Percentiles rank a stretch among this genome's conserved stretches.
Evolutionary conservation across 1,140 invertebrate species (phyloP).

Genomic region (Hestina assimilis): DNA sequence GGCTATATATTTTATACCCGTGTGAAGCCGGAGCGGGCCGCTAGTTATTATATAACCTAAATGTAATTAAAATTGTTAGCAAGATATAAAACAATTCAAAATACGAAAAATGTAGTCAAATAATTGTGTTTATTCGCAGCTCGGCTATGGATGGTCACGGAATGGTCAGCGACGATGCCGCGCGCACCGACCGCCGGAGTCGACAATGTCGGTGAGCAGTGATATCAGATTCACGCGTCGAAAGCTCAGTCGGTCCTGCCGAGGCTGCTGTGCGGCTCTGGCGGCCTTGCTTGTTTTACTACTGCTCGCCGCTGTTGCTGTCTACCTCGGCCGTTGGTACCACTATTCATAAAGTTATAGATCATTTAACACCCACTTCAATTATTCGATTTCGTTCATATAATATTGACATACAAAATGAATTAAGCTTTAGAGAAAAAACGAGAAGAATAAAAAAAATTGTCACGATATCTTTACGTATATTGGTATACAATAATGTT

Average conservation of each 20-base stretch:
- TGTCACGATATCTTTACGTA: too few species aligned
- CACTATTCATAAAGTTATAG: constrained; percentile 23
- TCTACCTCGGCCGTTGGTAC: constrained; percentile 93
- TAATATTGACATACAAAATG: too few species aligned
- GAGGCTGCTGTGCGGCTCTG: constrained; percentile 90
- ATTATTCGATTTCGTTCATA: too few species aligned
- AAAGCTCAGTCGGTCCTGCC: constrained; percentile 87
- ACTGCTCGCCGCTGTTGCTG: constrained; percentile 87
- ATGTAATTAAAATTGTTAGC: too few species aligned
- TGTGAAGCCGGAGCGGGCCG: too few species aligned
- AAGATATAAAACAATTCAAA: too few species aligned
- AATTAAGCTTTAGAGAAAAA: too few species aligned
- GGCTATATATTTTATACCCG: too few species aligned
- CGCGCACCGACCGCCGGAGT: constrained; percentile 75
- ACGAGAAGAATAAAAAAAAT: too few species aligned
- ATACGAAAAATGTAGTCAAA: not conserved
- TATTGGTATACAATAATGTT: too few species aligned
- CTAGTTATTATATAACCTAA: too few species aligned
- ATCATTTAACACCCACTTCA: not conserved
- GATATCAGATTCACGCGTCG: constrained; percentile 91
- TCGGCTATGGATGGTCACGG: constrained; percentile 66
- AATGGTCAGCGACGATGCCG: constrained; percentile 52
- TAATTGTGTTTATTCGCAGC: constrained; percentile 32
- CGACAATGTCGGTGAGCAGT: constrained; percentile 89
- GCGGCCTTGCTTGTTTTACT: constrained; percentile 89